These are phyloP conservation scores for Champsocephalus esox DNA, from an alignment of 2,797 vertebrate species.

Conservation along the genomic window DNA sequence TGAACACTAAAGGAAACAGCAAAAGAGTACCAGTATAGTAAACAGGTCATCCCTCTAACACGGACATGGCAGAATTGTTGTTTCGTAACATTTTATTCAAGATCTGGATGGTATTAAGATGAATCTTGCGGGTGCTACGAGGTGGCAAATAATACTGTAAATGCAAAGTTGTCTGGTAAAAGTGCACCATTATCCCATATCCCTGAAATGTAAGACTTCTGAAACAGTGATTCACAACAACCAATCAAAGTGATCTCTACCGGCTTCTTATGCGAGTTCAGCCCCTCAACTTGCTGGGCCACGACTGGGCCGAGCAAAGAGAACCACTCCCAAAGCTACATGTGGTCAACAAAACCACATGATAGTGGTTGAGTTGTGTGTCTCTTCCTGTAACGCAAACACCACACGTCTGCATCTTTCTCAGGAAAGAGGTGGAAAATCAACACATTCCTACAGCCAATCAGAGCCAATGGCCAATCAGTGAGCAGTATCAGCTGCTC, in stretches of 20 bases:
- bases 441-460: not conserved
- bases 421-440: not conserved
- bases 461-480: not conserved
- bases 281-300: not conserved
- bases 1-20: too few species aligned
- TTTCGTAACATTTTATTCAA: not conserved
- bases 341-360: not conserved
- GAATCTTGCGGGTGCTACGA: not conserved
- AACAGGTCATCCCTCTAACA: too few species aligned
- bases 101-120: not conserved
- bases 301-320: not conserved
- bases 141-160: not conserved
- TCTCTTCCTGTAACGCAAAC: not conserved
- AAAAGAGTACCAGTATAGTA: too few species aligned
- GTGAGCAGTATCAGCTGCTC: not conserved
- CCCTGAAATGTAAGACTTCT: not conserved
- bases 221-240: not conserved
- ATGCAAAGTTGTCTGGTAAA: not conserved
- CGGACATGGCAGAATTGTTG: not conserved
- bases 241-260: not conserved
- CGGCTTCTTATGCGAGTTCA: not conserved
- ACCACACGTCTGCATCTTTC: conserved; percentile 1
- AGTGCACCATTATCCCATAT: not conserved
- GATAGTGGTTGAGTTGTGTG: not conserved
- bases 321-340: not conserved